Base-by-base conservation (phyloP, 2,113 vertebrate species). In the Spea multiplicata region DNA sequence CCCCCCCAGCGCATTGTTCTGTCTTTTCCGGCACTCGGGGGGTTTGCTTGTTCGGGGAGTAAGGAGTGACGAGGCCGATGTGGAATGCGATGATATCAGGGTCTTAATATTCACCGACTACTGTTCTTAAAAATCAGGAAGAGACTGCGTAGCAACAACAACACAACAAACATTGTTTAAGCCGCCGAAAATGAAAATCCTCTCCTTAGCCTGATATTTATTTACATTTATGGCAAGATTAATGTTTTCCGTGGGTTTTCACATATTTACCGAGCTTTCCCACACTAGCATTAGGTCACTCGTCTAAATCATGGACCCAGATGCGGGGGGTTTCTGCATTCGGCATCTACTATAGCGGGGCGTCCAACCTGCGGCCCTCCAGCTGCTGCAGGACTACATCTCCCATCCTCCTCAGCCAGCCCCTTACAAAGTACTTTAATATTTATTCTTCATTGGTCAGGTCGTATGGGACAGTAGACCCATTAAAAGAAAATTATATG, bases 61-160 rank as follows among this genome's bases (percentile, higher is more conserved):
- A 30, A 30, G 30, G 30, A 30, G 30, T 2, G 30, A 30, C 30
- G 57, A 0, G 13, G 1, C 4, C 17, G n/a, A 16, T 30, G 44
- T 57, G 66, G 74, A 76, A 68, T 76, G 74, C 8, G 8, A 50
- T 59, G 53, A 57, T 52, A n/a, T 76, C 64, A 67, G 49, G 48
- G 17, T 10, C 65, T 17, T n/a, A 69, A 69, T 14, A 57, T 69
- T 6, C 50, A 47, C 49, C 49, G 4, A 52, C 74, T 67, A 46
- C 44, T 48, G 10, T 13, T 76, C 49, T 69, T 46, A 17, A 53
- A 46, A 50, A 46, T n/a, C 65, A 30, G 1, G 9, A n/a, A n/a
- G 6, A 4, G 44, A 17, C 47, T 4, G 4, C 74, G 3, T 76
- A 48, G 74, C 66, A 76, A 76, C 74, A 46, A 45, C 44, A 59